Conservation (phyloP, 1,140 invertebrate genomes). For the Pachypsylla venusta region DNA sequence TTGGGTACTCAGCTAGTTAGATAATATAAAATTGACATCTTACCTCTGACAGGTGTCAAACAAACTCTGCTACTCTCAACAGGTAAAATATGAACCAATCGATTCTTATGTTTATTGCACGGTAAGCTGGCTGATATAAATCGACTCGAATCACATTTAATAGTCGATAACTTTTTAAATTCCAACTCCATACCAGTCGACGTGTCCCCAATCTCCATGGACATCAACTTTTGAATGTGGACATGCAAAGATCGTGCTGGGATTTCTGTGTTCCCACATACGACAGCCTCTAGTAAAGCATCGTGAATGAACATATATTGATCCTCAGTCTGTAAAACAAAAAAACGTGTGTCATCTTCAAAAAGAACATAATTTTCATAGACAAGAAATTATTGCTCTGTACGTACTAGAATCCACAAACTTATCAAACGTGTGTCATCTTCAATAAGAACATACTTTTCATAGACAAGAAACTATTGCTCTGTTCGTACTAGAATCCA, state of each 20-base stretch:
- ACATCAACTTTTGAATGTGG: conserved; percentile 86
- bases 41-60: conserved; percentile 70
- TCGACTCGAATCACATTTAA: conserved; percentile 83
- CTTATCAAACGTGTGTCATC: too few relatives aligned
- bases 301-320: conserved; percentile 99
- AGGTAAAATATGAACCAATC: conserved; percentile 87
- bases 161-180: conserved; percentile 92
- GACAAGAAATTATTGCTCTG: too few relatives aligned
- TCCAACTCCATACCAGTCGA: conserved; percentile 96
- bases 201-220: conserved; percentile 61
- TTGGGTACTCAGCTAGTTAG: too few relatives aligned
- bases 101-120: conserved; percentile 95
- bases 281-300: conserved; percentile 84
- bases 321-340: conserved; percentile 90
- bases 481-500: too few relatives aligned
- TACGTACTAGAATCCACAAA: too few relatives aligned
- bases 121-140: conserved; percentile 93
- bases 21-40: too few relatives aligned
- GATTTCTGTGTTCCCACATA: conserved; percentile 88
- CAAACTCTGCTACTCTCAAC: conserved; percentile 92
- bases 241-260: conserved; percentile 52
- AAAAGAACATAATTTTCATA: too few relatives aligned
- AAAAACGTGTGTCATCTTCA: too few relatives aligned
- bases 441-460: too few relatives aligned
- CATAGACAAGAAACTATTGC: too few relatives aligned